Evolutionary conservation across 2,797 vertebrate species (phyloP), one percentile per base, ranked within the genome.

Genomic region (Antennarius maculatus): DNA sequence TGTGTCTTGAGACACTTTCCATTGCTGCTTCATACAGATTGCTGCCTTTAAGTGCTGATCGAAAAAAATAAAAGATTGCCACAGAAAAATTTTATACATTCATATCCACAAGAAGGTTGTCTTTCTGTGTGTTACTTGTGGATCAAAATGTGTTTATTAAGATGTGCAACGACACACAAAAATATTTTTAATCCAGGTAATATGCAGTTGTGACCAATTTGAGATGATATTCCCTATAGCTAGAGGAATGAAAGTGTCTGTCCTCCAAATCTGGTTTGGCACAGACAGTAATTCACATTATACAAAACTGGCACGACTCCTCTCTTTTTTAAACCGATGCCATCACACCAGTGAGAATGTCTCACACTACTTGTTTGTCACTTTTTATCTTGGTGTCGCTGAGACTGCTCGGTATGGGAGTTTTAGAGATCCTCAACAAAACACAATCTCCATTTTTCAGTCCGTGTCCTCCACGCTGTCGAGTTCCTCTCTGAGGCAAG

Each of bases 291-390:
- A 45, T 28, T 54, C 17, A 9, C 18, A 27, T 64, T 27, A 54
- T 49, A 31, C 51, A 23, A 47, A 73, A 47, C 39, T 15, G 53
- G 54, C 61, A 60, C 10, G 47, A 12, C 10, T n/a, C 15, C 8
- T 14, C 37, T 53, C 47, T 45, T 39, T 29, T 65, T 51, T n/a
- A 28, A 43, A 14, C 15, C 23, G 13, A 39, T 6, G 50, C 45
- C 15, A 10, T 58, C 43, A 46, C 58, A 46, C 39, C 28, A 4
- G 16, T 42, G 54, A 58, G 55, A 60, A 4, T 23, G 13, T 61
- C 49, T 65, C 16, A 2, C 28, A 54, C 67, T 34, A 8, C 43
- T 66, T 10, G n/a, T 71, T 42, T 61, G 41, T 64, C 43, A 67
- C 54, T 56, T 59, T 34, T 46, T 45, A 17, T 66, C 41, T 61